Percentiles rank a stretch among this genome's conserved stretches.
phyloP scores from a whole-genome alignment of 2,888 invertebrate species.

The Scrobipalpa atriplicella region DNA sequence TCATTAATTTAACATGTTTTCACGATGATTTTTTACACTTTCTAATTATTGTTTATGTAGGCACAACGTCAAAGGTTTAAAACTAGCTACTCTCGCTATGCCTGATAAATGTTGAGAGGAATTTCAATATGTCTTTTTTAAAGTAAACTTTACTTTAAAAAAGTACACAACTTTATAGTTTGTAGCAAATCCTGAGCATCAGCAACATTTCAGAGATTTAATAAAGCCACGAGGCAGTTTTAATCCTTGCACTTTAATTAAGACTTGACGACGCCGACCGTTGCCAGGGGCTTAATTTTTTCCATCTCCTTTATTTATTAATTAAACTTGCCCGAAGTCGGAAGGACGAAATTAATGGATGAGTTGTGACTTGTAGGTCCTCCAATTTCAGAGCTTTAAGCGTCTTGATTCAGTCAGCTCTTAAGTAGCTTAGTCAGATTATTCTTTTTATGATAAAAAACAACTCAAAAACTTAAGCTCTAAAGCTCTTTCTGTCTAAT shows the following conservation, averaged over 20 bases:
- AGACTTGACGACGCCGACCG: conserved; percentile 48
- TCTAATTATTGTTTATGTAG: too few species aligned
- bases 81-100: too few species aligned
- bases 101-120: too few species aligned
- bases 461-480: too few species aligned
- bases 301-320: conserved; percentile 65
- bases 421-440: not conserved
- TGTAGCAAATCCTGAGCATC: conserved; percentile 29
- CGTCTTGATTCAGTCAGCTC: not conserved
- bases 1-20: too few species aligned
- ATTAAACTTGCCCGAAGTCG: conserved; percentile 54
- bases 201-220: conserved; percentile 49
- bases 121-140: too few species aligned
- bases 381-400: not conserved
- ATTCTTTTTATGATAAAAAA: not conserved
- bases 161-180: not conserved
- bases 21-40: too few species aligned
- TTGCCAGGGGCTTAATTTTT: conserved; percentile 51
- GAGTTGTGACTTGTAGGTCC: conserved; percentile 47
- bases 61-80: too few species aligned
- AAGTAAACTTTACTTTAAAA: not conserved
- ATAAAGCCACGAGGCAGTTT: conserved; percentile 56
- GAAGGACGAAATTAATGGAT: conserved; percentile 60
- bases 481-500: too few species aligned
- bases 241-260: conserved; percentile 70